Base-by-base conservation (phyloP, 92 coral and sea anemone species). In the Galaxea fascicularis region DNA sequence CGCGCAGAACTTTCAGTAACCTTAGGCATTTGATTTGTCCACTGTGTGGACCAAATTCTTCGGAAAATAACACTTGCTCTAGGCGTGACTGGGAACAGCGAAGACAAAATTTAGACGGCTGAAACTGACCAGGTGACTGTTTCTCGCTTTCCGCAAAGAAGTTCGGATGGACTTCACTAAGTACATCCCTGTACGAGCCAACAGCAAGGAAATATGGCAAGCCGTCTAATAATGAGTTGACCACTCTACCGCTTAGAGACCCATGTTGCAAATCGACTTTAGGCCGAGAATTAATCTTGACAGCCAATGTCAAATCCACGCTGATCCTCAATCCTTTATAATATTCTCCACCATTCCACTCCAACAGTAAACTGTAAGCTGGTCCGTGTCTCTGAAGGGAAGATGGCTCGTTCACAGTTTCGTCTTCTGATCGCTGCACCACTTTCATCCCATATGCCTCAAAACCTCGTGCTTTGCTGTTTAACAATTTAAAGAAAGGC, bases 371-470 rank as follows among this genome's bases (percentile, higher is more conserved):
- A 51, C 65, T 11, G 53, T 74, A 84, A 0, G 88, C 88, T 4
- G 88, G 88, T 3, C 88, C 88, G 29, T 84, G 88, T 30, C 9
- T 75, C 4, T 0, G 27, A 10, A 66, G 29, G 28, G 28, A 16
- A 35, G 29, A 7, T 44, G 27, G 74, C 0, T 24, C 16, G 18
- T 5, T 17, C 10, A 69, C 9, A 17, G 0, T 4, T 1, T 69
- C 74, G 26, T 66, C 72, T 69, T 69, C 74, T 39, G 20, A 17
- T 31, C 1, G 12, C 64, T 29, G 4, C 25, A 8, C 39, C 11
- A 84, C 88, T 31, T 65, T 65, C 88, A 84, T 74, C 67, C 88
- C 88, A 52, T 64, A 84, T 21, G 73, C 82, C 28, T 84, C 74
- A 75, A 74, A 75, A 4, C 65, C 68, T n/a, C 16, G 28, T 17